Conservation (phyloP, 2,113 vertebrate genomes). For the Nerophis lumbriciformis region DNA sequence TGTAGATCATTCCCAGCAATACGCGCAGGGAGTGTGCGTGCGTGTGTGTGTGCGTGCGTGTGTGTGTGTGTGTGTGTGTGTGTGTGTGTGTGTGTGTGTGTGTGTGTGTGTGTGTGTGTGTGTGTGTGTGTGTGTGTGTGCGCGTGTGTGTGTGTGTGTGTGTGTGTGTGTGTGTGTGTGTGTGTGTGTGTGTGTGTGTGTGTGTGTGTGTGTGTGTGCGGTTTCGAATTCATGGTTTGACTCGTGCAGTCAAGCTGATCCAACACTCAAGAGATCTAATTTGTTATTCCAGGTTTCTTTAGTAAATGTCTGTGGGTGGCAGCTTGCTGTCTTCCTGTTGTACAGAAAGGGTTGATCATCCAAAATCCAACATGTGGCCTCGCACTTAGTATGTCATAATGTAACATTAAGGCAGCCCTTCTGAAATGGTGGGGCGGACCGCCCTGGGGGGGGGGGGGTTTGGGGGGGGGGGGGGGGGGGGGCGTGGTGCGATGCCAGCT, state of each 20-base stretch:
- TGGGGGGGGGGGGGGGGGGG: too few relatives aligned
- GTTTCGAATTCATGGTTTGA: conserved; percentile 48
- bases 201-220: background rate
- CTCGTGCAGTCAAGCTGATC: conserved; percentile 62
- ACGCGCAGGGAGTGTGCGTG: conserved; percentile 41
- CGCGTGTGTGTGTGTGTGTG: background rate
- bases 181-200: too few relatives aligned
- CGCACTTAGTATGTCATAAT: conserved; percentile 8
- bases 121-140: conserved; percentile 5
- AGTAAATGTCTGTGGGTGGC: conserved; percentile 55
- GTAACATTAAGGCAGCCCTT: too few relatives aligned
- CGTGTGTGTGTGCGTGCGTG: conserved; percentile 15
- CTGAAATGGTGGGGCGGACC: too few relatives aligned
- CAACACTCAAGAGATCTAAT: conserved; percentile 56
- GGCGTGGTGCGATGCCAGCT: too few relatives aligned
- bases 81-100: too few relatives aligned
- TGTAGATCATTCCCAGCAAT: conserved; percentile 55
- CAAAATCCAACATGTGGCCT: conserved; percentile 10
- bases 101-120: too few relatives aligned
- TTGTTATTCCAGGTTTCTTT: conserved; percentile 61
- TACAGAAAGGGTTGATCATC: conserved; percentile 19
- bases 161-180: too few relatives aligned
- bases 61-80: conserved; percentile 10
- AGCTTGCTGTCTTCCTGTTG: conserved; percentile 16
- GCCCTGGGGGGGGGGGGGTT: too few relatives aligned